Base-by-base conservation (phyloP, 2,888 invertebrate genomes). In the Habroteleia sp. region DNA sequence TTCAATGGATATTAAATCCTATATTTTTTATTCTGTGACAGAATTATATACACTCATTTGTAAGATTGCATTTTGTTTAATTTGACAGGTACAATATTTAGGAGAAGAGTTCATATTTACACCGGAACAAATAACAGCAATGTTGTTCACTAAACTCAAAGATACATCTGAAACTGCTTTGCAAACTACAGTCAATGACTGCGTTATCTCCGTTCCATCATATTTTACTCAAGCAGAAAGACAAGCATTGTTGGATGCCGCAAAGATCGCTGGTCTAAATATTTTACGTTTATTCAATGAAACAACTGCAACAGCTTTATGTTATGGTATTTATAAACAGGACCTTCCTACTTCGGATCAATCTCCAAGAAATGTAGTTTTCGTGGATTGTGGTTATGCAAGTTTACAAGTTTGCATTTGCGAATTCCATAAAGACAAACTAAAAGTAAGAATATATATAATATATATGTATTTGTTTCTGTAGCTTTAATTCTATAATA, bases 321-420 rank as follows among this genome's bases (percentile, higher is more conserved):
- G 96, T 41, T 99, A 99, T 89, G 99, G 99, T 71, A 98, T 99
- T 87, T 99, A 99, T 89, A 98, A 99, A 89, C 96, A 97, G 89
- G 98, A 99, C 89, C 91, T 98, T 78, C 98, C 98, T 6, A 92
- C 93, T 6, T 92, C 93, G 1, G 96, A 96, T 81, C 96, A 97
- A 69, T 95, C 96, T 81, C 94, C 97, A 0, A 92, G 96, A 68
- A 96, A 97, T 90, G 96, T 99, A 6, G 93, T 98, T 6, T 99
- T 99, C 90, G 95, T 99, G 46, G 99, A 99, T 89, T 95, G 97
- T 88, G 99, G 99, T 7, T 95, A 99, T 84, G 93, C 97, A 56
- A 93, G 96, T 66, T 91, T 97, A 66, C 99, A 99, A 92, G 95
- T 96, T 1, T 93, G 94, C 79, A 94, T 95, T 16, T 95, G 95